phyloP scores from a whole-genome alignment of 2,797 vertebrate genomes.

The Sebastes vulpes region DNA sequence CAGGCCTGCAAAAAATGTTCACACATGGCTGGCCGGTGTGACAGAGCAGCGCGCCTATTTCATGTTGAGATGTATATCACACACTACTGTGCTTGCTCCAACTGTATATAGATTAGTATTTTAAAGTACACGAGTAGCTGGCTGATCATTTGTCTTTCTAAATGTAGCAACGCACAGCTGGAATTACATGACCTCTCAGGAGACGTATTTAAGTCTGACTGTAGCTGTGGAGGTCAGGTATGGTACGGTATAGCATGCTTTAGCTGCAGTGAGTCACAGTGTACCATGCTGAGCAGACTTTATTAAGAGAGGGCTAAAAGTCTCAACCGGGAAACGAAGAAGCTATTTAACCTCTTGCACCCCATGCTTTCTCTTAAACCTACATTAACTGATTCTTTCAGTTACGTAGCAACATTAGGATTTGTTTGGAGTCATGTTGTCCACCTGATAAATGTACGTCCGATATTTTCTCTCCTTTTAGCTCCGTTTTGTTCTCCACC shows the following conservation, averaged over 20 bases:
- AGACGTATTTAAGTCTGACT: not conserved
- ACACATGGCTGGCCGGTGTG: constrained; percentile 7
- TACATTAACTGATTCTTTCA: not conserved
- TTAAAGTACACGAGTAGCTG: not conserved
- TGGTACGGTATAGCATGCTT: not conserved
- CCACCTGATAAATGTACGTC: not conserved
- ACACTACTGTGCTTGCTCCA: constrained; percentile 9
- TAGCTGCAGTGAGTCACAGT: not conserved
- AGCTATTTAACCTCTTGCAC: not conserved
- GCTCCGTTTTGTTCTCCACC: not conserved
- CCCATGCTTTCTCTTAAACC: not conserved
- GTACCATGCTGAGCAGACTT: not conserved
- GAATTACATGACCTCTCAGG: not conserved
- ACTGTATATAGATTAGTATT: not conserved
- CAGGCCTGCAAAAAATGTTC: constrained; percentile 22
- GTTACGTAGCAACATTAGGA: not conserved
- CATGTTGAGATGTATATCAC: constrained; percentile 37
- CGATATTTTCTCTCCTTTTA: not conserved
- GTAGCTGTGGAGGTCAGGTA: not conserved
- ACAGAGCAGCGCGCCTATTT: not conserved
- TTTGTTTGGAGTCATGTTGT: not conserved
- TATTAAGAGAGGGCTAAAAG: not conserved
- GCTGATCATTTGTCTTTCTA: not conserved
- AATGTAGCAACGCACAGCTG: not conserved
- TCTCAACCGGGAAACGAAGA: not conserved